phyloP scores from a whole-genome alignment of 2,888 invertebrate species.

The Trileptium ribeirensis region DNA sequence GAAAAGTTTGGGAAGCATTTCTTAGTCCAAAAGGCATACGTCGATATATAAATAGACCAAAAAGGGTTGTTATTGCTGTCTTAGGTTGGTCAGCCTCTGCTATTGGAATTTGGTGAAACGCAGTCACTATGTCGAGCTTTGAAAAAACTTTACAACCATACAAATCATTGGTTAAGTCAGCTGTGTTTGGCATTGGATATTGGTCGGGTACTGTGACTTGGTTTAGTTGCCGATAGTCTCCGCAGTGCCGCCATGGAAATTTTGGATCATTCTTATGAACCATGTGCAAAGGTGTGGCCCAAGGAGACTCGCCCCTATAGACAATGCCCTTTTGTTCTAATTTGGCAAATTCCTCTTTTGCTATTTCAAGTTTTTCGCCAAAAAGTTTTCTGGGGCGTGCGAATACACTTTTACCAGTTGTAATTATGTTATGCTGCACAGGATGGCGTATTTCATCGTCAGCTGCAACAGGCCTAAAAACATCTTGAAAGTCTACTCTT shows the following conservation, averaged over 20 bases:
- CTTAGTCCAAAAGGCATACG: too few species aligned
- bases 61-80: slow-evolving; percentile 28
- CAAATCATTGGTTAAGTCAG: not conserved
- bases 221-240: slow-evolving; percentile 14
- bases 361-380: not conserved
- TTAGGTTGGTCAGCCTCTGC: slow-evolving; percentile 25
- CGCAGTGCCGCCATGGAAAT: not conserved
- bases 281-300: not conserved
- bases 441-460: not conserved
- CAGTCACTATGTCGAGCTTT: slow-evolving; percentile 22
- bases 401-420: not conserved
- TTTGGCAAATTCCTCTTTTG: not conserved
- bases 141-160: not conserved
- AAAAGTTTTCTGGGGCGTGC: not conserved
- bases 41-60: too few species aligned
- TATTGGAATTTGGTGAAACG: slow-evolving; percentile 23
- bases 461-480: not conserved
- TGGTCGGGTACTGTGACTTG: too few species aligned
- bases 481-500: too few species aligned
- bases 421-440: not conserved
- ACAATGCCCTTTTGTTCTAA: too few species aligned
- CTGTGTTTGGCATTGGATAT: too few species aligned
- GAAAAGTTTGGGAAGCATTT: slow-evolving; percentile 33
- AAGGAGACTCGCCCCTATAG: too few species aligned
- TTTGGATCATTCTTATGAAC: not conserved